Percentiles rank a stretch among this genome's conserved stretches.
Evolutionary conservation across 1,140 invertebrate species (phyloP).

Genomic region (Nilaparvata lugens): DNA sequence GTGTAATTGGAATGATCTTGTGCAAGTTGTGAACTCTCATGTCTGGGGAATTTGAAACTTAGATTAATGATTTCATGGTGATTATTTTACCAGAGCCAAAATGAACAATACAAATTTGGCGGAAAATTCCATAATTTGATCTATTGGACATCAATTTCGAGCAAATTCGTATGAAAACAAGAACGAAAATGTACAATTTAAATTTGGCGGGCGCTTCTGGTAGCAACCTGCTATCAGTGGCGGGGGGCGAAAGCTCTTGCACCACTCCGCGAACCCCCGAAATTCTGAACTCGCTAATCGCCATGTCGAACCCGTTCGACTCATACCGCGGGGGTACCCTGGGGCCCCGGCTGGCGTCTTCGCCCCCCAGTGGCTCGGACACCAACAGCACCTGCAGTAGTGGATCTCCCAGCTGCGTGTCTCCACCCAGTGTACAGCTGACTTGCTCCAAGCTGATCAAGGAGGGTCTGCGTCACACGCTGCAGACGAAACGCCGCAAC

Average conservation of each 20-base stretch:
- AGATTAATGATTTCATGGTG: too few relatives aligned
- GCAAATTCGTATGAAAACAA: too few relatives aligned
- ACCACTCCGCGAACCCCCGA: constrained; percentile 78
- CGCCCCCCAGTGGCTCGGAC: constrained; percentile 16
- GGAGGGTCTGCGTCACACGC: constrained; percentile 76
- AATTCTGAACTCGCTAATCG: constrained; percentile 81
- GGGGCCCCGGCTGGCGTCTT: constrained; percentile 18
- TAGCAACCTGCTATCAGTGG: constrained; percentile 34
- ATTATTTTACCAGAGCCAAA: too few relatives aligned
- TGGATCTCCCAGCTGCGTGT: constrained; percentile 22
- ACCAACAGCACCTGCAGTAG: constrained; percentile 8
- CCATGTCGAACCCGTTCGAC: constrained; percentile 79
- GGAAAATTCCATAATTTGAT: too few relatives aligned
- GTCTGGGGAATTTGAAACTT: too few relatives aligned
- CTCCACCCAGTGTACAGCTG: constrained; percentile 59
- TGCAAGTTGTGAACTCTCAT: too few relatives aligned
- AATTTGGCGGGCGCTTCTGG: constrained; percentile 44
- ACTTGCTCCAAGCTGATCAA: constrained; percentile 87
- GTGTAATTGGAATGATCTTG: too few relatives aligned
- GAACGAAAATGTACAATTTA: constrained; percentile 40
- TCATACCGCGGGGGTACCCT: constrained; percentile 28
- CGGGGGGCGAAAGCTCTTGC: constrained; percentile 31
- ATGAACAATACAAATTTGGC: too few relatives aligned
- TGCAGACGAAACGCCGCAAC: constrained; percentile 73
- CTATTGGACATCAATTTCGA: too few relatives aligned